phyloP scores from a whole-genome alignment of 2,888 invertebrate genomes.

The Coelopa pilipes region DNA sequence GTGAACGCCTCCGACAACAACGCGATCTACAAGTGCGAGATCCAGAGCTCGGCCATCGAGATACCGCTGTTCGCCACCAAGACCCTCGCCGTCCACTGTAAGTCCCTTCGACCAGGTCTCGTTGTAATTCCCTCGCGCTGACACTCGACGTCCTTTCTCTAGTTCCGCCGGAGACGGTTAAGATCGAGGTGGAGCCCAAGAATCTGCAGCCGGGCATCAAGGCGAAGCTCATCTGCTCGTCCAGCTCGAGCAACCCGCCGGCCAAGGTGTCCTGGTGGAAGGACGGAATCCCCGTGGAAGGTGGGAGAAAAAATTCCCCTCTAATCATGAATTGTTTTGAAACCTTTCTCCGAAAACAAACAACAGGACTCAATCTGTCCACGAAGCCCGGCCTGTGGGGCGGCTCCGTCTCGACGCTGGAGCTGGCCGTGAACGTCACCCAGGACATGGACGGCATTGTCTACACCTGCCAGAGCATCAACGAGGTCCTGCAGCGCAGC shows the following conservation, averaged over 20 bases:
- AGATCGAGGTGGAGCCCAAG: conserved; percentile 60
- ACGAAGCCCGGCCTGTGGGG: conserved; percentile 63
- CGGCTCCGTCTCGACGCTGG: conserved; percentile 61
- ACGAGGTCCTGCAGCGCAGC: conserved; percentile 62
- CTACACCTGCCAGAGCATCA: conserved; percentile 64
- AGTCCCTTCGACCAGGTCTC: conserved; percentile 45
- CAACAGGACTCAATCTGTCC: conserved; percentile 54
- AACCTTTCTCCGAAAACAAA: conserved; percentile 1
- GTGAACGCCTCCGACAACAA: conserved; percentile 63
- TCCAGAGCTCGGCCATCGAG: conserved; percentile 62
- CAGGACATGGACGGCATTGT: conserved; percentile 63
- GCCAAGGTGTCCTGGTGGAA: conserved; percentile 65
- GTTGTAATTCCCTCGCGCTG: background rate
- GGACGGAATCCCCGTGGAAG: conserved; percentile 63
- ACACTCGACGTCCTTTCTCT: background rate
- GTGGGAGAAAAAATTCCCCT: conserved; percentile 37
- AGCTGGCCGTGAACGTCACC: conserved; percentile 61
- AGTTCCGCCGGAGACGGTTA: conserved; percentile 63
- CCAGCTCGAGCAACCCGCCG: conserved; percentile 63
- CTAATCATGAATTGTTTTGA: background rate
- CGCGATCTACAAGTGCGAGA: conserved; percentile 63
- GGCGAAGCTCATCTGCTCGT: conserved; percentile 62
- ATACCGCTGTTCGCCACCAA: conserved; percentile 61
- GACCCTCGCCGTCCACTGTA: conserved; percentile 61
- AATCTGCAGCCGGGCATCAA: conserved; percentile 60